Percentiles rank a stretch among this genome's conserved stretches.
Evolutionary conservation across 1,140 invertebrate genomes (phyloP).

Genomic region (Pomacea maculata): DNA sequence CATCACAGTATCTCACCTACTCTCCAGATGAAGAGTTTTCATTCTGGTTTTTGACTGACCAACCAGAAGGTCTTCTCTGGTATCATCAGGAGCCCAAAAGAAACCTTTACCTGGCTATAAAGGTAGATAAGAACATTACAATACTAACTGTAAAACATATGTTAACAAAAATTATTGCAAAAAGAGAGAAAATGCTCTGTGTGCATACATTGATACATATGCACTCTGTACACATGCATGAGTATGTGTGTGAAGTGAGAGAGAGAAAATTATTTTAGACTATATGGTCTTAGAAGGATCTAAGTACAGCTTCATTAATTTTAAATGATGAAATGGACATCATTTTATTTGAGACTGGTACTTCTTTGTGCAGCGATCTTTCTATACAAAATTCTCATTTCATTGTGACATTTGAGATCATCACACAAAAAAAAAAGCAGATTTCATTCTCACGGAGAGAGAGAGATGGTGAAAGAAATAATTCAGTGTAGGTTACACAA

Average conservation of each 20-base stretch:
- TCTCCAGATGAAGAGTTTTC: conserved; percentile 41
- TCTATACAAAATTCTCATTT: no score
- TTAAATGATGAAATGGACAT: no score
- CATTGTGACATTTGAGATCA: no score
- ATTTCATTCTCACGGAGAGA: no score
- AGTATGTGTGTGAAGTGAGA: conserved; percentile 1
- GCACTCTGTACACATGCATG: not conserved
- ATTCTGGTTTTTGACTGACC: conserved; percentile 49
- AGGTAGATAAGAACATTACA: conserved; percentile 31
- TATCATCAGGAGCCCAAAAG: conserved; percentile 33
- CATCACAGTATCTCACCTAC: conserved; percentile 27
- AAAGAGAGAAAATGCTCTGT: not conserved
- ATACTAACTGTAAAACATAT: not conserved
- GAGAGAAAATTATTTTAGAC: no score
- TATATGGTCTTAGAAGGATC: no score
- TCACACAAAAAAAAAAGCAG: no score
- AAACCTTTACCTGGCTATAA: conserved; percentile 50
- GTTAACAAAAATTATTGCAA: not conserved
- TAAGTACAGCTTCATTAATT: no score
- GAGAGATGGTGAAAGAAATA: no score
- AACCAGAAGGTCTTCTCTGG: conserved; percentile 53
- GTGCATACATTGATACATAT: not conserved
- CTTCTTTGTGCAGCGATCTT: no score
- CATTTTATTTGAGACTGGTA: no score
- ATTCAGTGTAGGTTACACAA: no score